These are phyloP conservation scores for Gymnogyps californianus DNA, from an alignment of 2,113 vertebrate species.

Conservation along the genomic window DNA sequence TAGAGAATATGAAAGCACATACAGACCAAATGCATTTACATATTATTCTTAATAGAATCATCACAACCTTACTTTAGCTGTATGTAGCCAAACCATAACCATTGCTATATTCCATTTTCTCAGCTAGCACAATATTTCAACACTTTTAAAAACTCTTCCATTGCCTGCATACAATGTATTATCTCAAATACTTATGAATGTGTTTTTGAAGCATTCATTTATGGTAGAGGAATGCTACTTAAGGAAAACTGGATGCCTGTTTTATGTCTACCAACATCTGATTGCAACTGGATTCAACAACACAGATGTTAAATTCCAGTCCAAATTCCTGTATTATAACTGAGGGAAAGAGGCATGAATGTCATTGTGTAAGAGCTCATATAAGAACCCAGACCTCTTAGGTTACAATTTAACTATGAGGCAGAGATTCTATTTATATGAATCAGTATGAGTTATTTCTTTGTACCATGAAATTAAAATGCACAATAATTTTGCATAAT, in stretches of 20 bases:
- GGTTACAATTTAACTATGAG: background rate
- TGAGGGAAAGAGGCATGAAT: background rate
- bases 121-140: background rate
- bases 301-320: background rate
- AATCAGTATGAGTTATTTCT: background rate
- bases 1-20: background rate
- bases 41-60: background rate
- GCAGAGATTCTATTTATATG: background rate
- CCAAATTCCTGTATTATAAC: background rate
- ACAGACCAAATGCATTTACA: background rate
- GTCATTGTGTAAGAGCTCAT: background rate
- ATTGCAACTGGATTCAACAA: background rate
- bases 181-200: background rate
- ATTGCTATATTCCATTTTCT: background rate
- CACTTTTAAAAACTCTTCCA: background rate
- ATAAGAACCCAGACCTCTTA: background rate
- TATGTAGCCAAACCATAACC: background rate
- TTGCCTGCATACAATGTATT: background rate
- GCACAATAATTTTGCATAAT: background rate
- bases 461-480: background rate
- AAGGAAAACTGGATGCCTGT: background rate
- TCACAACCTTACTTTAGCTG: background rate
- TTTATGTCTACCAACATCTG: background rate
- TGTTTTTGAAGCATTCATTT: background rate
- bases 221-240: background rate